These are phyloP conservation scores for Osmerus eperlanus DNA, from an alignment of 2,113 vertebrate species.

Conservation along the genomic window DNA sequence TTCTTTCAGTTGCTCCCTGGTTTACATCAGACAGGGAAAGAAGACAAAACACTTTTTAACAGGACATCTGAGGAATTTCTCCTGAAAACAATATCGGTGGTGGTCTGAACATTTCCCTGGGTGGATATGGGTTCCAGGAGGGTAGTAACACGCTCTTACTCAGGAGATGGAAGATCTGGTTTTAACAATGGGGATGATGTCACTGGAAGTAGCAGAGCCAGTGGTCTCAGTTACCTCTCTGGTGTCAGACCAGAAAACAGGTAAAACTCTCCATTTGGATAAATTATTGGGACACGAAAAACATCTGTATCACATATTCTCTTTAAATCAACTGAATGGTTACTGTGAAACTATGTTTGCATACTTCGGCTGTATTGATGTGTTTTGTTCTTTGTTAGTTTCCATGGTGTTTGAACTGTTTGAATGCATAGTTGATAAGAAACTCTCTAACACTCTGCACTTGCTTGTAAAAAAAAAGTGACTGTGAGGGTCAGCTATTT, in stretches of 20 bases:
- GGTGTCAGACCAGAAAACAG: slow-evolving; percentile 84
- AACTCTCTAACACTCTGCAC: not conserved
- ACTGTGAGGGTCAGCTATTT: slow-evolving; percentile 31
- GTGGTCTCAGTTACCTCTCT: slow-evolving; percentile 81
- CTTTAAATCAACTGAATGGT: no score
- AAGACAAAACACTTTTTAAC: not conserved
- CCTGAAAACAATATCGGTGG: slow-evolving; percentile 8
- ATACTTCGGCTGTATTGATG: no score
- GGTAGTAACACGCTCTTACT: slow-evolving; percentile 56
- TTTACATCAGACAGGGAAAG: not conserved
- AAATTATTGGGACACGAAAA: no score
- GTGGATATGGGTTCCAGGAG: slow-evolving; percentile 81
- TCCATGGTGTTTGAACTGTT: not conserved
- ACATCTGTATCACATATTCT: no score
- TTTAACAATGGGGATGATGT: slow-evolving; percentile 50
- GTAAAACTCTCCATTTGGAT: slow-evolving; percentile 54
- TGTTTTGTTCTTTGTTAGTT: not conserved
- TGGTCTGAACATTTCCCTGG: not conserved
- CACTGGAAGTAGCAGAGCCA: slow-evolving; percentile 57
- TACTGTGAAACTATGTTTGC: no score
- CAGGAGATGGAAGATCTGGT: slow-evolving; percentile 56
- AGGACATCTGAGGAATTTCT: slow-evolving; percentile 5
- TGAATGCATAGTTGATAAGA: slow-evolving; percentile 6
- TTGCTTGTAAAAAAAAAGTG: slow-evolving; percentile 11
- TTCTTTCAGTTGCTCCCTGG: slow-evolving; percentile 1